A percentile compares a stretch with the other conserved stretches of the same genome.
phyloP scores from a whole-genome alignment of 2,113 vertebrate species.

The Garra rufa region DNA sequence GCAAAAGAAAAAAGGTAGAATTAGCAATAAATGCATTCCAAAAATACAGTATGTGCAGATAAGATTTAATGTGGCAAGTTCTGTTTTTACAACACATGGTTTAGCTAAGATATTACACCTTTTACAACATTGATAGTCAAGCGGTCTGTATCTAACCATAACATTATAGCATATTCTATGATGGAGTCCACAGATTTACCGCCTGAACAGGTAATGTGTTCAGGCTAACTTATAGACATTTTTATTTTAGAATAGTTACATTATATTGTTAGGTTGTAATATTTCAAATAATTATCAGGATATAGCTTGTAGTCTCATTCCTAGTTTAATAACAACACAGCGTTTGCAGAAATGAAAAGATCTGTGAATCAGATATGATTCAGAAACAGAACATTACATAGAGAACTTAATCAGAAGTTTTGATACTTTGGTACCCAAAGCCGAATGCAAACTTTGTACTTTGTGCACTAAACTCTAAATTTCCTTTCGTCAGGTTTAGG shows the following conservation, averaged over 20 bases:
- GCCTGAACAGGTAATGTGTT: background rate
- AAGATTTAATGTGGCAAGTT: background rate
- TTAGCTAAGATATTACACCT: background rate
- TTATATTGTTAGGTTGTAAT: background rate
- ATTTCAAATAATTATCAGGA: background rate
- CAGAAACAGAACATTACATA: background rate
- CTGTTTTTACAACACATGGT: background rate
- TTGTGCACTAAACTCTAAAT: background rate
- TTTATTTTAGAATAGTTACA: background rate
- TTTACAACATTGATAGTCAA: background rate
- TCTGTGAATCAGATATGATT: background rate
- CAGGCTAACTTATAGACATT: background rate
- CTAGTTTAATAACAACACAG: background rate
- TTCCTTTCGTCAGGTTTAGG: constrained; percentile 6
- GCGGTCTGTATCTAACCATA: background rate
- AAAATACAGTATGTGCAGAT: background rate
- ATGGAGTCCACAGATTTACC: background rate
- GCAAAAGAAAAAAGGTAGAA: background rate
- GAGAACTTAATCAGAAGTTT: background rate
- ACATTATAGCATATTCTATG: background rate
- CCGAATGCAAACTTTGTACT: background rate
- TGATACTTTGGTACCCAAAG: background rate
- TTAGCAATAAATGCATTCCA: background rate
- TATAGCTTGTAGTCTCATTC: background rate
- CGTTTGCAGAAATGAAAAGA: background rate